Base-by-base conservation (phyloP, 1,140 invertebrate genomes). In the Trialeurodes vaporariorum region DNA sequence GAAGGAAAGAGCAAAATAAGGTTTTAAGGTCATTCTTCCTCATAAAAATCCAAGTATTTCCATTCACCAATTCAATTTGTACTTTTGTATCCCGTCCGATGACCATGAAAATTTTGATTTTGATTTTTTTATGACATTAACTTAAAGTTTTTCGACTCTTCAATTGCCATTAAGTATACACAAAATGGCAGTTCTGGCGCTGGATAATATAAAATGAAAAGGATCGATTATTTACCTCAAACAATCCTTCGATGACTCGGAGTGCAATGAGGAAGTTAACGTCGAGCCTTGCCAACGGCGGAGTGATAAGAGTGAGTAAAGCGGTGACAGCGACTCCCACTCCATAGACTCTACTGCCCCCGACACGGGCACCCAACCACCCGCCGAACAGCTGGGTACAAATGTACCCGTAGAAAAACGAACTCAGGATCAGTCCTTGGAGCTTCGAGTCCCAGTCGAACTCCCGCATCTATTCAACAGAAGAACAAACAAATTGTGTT, bases 321-420 rank as follows among this genome's bases (percentile, higher is more conserved):
- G 92, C 88, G 1, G 93, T 92, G 0, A 84, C 81, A 0, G 90
- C 84, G 34, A 96, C 87, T 25, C 92, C 91, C 71, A 86, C 78
- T 27, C 90, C 91, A 75, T 93, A 90, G 2, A 92, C 83, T 67
- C 79, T 77, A 71, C 85, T 85, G 0, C 86, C 90, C 72, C 88
- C 88, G 72, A 87, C 83, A 73, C 83, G 83, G 68, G 85, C 81
- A 17, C 84, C 85, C 21, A 91, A 76, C 81, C 85, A 89, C 26
- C 89, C 89, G 5, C 90, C 91, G 0, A 86, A 78, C 60, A 90
- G 78, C 76, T 90, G 88, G 0, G 88, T 90, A 27, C 87, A 76
- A 34, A 90, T 84, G 72, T 90, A 90, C 9, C 89, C 89, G 72
- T 90, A 91, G 77, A 94, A 96, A 79, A 95, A 95, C 0, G 91